Conservation (phyloP, 2,888 invertebrate species). For the Mycalesis mineus region DNA sequence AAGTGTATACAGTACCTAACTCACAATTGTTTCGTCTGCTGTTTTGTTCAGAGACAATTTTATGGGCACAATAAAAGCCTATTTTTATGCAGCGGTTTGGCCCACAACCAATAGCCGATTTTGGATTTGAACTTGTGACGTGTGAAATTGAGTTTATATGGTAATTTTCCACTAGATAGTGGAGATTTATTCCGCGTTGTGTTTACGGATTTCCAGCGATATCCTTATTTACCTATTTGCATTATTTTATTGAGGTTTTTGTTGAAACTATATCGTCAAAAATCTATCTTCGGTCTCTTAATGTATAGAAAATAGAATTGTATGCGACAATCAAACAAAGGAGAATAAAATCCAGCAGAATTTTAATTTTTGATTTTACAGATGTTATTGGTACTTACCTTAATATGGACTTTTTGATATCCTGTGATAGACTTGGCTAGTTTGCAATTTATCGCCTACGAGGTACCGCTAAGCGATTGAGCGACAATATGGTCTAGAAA, state of each 20-base stretch:
- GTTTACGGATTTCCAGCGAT: conserved; percentile 15
- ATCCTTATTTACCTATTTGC: conserved; percentile 5
- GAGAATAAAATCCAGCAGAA: no score
- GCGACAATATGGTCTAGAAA: no score
- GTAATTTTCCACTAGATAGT: conserved; percentile 25
- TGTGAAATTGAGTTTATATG: conserved; percentile 31
- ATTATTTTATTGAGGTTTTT: not conserved
- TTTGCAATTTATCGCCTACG: no score
- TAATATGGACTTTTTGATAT: no score
- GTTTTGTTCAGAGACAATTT: conserved; percentile 50
- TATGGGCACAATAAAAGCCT: conserved; percentile 49
- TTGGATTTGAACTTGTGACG: conserved; percentile 28
- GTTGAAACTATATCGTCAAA: not conserved
- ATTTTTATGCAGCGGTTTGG: conserved; percentile 27
- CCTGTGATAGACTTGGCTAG: no score
- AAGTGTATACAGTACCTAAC: conserved; percentile 19
- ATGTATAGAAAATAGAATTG: no score
- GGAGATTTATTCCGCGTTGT: conserved; percentile 18
- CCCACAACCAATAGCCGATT: conserved; percentile 16
- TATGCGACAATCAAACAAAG: no score
- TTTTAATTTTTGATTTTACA: no score
- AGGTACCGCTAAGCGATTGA: no score
- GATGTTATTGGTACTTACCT: no score
- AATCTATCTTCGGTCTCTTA: not conserved
- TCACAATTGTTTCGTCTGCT: conserved; percentile 53